A percentile compares a stretch with the other conserved stretches of the same genome.
These are phyloP conservation scores for Neodiprion lecontei DNA, from an alignment of 1,140 invertebrate genomes.

Conservation along the genomic window DNA sequence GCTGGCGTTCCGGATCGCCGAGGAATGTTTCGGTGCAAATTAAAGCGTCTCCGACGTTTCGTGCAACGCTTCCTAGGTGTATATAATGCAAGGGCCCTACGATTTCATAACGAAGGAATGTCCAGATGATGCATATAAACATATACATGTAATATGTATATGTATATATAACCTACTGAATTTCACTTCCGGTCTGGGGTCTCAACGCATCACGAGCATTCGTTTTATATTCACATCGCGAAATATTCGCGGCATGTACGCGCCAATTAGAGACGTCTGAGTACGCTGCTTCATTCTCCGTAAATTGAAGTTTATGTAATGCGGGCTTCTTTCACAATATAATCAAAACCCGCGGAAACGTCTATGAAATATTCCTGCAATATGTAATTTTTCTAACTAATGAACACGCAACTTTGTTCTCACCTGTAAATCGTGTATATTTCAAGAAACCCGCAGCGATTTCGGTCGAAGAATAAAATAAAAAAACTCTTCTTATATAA, in stretches of 20 bases:
- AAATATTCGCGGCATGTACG: too few species aligned
- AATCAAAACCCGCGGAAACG: too few species aligned
- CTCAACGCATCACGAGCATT: background rate
- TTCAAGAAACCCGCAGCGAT: too few species aligned
- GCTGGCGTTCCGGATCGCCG: background rate
- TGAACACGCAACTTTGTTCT: too few species aligned
- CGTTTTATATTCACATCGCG: background rate
- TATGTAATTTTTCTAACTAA: too few species aligned
- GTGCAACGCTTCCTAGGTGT: background rate
- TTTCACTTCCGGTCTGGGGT: background rate
- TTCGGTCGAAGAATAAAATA: too few species aligned
- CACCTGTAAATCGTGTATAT: too few species aligned
- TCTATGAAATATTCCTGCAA: too few species aligned
- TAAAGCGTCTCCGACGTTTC: background rate
- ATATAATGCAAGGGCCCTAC: background rate
- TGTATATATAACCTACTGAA: background rate
- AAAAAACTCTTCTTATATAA: too few species aligned
- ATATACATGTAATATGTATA: too few species aligned
- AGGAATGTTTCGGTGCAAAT: background rate
- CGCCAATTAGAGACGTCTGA: background rate
- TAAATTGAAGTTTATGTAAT: too few species aligned
- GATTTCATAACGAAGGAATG: constrained; percentile 7
- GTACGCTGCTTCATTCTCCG: background rate
- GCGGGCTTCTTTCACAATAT: too few species aligned
- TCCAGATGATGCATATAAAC: background rate